Conservation (phyloP, 2,797 vertebrate species). For the Tragopan temminckii region DNA sequence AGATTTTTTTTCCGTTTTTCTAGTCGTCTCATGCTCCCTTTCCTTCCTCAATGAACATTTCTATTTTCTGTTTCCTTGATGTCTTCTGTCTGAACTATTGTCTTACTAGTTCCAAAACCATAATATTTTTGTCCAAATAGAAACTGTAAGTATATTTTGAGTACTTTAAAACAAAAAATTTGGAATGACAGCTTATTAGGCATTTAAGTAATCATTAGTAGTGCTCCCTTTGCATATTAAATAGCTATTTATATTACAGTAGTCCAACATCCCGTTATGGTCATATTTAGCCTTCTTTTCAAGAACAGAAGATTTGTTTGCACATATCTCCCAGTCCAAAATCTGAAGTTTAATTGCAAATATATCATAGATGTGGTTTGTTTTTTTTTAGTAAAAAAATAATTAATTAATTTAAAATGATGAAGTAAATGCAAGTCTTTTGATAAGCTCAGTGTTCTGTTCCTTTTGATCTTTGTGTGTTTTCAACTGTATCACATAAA, state of each 20-base stretch:
- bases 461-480: background rate
- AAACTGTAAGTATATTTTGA: background rate
- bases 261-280: background rate
- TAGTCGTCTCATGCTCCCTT: background rate
- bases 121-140: background rate
- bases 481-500: background rate
- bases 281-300: background rate
- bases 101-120: background rate
- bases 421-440: background rate
- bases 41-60: background rate
- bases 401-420: background rate
- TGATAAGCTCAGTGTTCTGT: background rate
- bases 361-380: background rate
- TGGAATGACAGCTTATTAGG: constrained; percentile 47
- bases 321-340: constrained; percentile 26
- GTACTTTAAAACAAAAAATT: constrained; percentile 13
- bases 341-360: background rate
- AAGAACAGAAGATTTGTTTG: constrained; percentile 18
- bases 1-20: background rate
- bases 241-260: background rate
- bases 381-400: background rate
- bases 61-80: background rate
- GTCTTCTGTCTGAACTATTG: background rate
- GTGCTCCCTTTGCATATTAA: constrained; percentile 36
- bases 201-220: constrained; percentile 31